Base-by-base conservation (phyloP, 2,888 invertebrate species). In the Dynastes grantii region DNA sequence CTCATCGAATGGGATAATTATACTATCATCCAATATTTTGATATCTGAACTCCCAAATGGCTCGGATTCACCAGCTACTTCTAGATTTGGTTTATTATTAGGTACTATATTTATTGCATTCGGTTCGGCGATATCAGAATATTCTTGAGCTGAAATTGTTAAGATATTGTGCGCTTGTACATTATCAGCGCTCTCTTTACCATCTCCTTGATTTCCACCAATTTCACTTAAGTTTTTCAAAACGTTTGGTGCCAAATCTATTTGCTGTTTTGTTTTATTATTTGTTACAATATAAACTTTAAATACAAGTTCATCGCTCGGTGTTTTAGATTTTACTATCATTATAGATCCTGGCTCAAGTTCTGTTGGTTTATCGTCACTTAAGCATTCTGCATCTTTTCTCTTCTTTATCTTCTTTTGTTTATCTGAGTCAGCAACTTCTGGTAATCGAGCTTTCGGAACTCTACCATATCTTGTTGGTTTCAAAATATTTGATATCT, bases 281-380 rank as follows among this genome's bases (percentile, higher is more conserved):
- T 89, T 87, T 45, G 89, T 89, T 8, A 90, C 90, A 89, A 91
- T 90, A 79, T 88, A 91, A 76, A 91, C 89, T 84, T 90, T 89
- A 61, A 89, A 86, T n/a, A 89, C 85, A 78, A 90, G 88, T 87
- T 91, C 84, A 77, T 89, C 84, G 84, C 90, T 40, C 0, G 84
- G 79, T 83, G 90, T 83, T 85, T 88, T 79, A 1, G 79, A 75
- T 77, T 90, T 82, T 83, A 92, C 77, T 86, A 93, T 84, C 85
- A 92, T 86, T 83, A 91, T 79, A 76, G 90, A 90, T 53, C 91
- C 91, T 1, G 90, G 90, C 81, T 90, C 89, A 45, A 89, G 86
- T 6, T 76, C 77, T 58, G 78, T 77, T 37, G 75, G 49, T 11
- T 76, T 63, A 55, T 49, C 49, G 37, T 16, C 61, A 49, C 65